phyloP scores from a whole-genome alignment of 1,140 invertebrate species.

The Melanaphis sacchari region DNA sequence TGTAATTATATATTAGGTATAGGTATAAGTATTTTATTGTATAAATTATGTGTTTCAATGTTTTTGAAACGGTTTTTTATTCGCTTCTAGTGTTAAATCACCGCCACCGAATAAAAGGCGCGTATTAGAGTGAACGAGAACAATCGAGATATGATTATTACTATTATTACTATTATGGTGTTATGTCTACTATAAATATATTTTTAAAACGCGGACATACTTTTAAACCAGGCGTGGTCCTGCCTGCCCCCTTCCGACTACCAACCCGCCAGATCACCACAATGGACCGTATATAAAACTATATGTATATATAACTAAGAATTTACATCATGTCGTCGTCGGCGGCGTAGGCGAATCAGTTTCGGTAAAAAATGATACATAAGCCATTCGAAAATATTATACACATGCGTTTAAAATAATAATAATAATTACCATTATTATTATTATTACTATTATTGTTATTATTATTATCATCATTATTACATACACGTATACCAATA shows the following conservation, averaged over 20 bases:
- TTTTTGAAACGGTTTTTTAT: constrained; percentile 1
- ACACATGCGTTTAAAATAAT: background rate
- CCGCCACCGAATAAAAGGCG: background rate
- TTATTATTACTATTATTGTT: background rate
- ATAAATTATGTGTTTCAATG: background rate
- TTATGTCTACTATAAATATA: constrained; percentile 8
- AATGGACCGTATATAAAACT: constrained; percentile 17
- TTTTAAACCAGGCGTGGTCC: constrained; percentile 24
- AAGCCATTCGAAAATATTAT: background rate
- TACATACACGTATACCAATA: background rate
- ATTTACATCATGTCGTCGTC: background rate
- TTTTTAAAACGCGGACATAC: constrained; percentile 11
- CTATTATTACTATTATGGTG: background rate
- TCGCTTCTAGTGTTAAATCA: constrained; percentile 1
- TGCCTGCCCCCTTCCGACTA: background rate
- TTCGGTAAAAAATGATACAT: background rate
- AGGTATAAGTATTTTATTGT: background rate
- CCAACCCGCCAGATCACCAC: background rate
- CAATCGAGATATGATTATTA: constrained; percentile 28
- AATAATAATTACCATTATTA: background rate
- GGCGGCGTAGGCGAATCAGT: constrained; percentile 24
- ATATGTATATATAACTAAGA: background rate
- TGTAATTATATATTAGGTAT: background rate
- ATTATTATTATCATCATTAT: background rate
- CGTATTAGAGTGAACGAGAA: background rate